Base-by-base conservation (phyloP, 2,797 vertebrate species). In the Apogon hyalosoma region DNA sequence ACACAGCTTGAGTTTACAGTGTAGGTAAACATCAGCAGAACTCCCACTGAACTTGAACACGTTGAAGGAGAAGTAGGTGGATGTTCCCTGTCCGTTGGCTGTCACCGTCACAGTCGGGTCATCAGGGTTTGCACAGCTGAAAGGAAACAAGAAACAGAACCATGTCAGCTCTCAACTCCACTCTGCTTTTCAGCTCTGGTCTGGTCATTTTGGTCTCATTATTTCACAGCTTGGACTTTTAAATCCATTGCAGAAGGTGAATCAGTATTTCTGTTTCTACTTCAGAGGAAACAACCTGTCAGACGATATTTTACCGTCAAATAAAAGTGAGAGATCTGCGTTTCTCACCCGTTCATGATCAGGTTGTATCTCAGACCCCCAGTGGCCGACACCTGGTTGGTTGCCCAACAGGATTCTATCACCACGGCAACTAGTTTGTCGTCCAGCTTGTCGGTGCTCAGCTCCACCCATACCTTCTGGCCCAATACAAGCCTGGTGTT, bases 361-460 rank as follows among this genome's bases (percentile, higher is more conserved):
- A 83, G 69, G 9, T 80, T 6, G 12, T 83, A 59, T 70, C 21
- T 75, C 2, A 21, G n/a, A 1, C 0, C 31, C 1, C 6, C 33
- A 0, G 4, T 9, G 4, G 58, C 1, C 1, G 12, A 39, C 0
- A 3, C 1, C 14, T 63, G 1, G 1, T 33, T 9, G 0, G 71
- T 73, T 3, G 72, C 75, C 77, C 80, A 85, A 69, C 83, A 83
- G 45, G 74, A 75, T 6, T 83, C 55, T 0, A 46, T 78, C 47
- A 83, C 71, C 36, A 78, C 0, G 11, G 60, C 12, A 0, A 83
- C 39, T 2, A 42, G 0, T 0, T 16, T 11, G 3, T 1, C 47
- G 1, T 80, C 74, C 50, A 85, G 66, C 9, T 69, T 80, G 0
- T 50, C 2, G 0, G 74, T 52, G 5, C 33, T 9, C 38, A 85